Base-by-base conservation (phyloP, 2,113 vertebrate species). In the Corydoras maculifer region DNA sequence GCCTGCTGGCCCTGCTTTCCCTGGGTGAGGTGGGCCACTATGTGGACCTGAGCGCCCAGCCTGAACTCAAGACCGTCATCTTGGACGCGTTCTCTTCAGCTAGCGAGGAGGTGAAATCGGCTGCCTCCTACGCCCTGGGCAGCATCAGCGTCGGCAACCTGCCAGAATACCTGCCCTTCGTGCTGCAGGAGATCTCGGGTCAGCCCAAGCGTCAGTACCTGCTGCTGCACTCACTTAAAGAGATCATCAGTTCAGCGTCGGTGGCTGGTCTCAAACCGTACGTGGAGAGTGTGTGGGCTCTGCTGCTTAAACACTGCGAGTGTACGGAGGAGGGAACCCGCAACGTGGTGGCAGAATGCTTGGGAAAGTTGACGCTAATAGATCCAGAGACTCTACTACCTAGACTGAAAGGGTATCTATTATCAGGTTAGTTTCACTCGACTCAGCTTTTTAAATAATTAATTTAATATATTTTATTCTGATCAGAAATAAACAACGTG, bases 111-210 rank as follows among this genome's bases (percentile, higher is more conserved):
- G 96, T 99, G 18, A 99, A 99, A 81, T 98, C 96, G 0, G 97
- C 97, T 0, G 97, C 97, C 13, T 99, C 97, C 0, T 98, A 99
- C 0, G 97, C 97, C 0, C 80, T 99, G 84, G 97, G 97, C 79
- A 97, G 95, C 84, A 99, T 99, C 79, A 97, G 95, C 4, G 96
- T 99, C 74, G 97, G 97, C 77, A 98, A 98, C 74, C 96, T 99
- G 77, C 97, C 96, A 0, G 96, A 98, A 81, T 99, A 99, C 80
- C 87, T 98, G n/a, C 96, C 97, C 1, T 99, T 99, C 81, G 95
- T 99, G 75, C 91, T 99, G 78, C 94, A 97, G 90, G 97, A 99
- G 90, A 99, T 99, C 87, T 94, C 94, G 3, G 94, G 96, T 73
- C 93, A 95, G 0, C 95, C 97, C 54, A 97, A 96, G 86, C 92